Base-by-base conservation (phyloP, 2,113 vertebrate genomes). In the Vombatus ursinus region DNA sequence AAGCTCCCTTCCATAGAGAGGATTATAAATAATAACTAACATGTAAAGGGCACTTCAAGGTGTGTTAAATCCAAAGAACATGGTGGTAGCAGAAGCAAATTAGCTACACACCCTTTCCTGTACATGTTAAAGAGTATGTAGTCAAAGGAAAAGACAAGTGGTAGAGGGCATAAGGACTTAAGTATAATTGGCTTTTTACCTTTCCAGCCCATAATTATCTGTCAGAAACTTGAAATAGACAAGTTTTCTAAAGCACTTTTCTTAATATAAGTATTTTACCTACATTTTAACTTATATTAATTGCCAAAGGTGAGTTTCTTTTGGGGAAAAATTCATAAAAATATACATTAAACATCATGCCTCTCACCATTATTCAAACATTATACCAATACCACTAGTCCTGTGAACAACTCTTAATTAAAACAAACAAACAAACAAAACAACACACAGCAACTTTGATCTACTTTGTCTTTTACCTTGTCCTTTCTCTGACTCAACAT, bases 401-500 rank as follows among this genome's bases (percentile, higher is more conserved):
- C 44, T 77, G 61, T 84, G 68, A 84, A 23, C 26, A 91, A 31
- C 28, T 44, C 93, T 90, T 90, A 44, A 93, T 93, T 50, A 92
- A 91, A 95, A n/a, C n/a, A n/a, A n/a, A n/a, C n/a, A n/a, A 52
- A 5, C 6, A 44, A n/a, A 77, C 37, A 12, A 16, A 68, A 77
- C 3, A 12, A 84, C 44, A 84, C 6, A 84, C 7, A 44, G 52
- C 19, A 44, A 77, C 26, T 95, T 52, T 89, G 22, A 91, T 90
- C 28, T 96, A 92, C 44, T 96, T 94, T 61, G 37, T 28, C 7
- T 31, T 84, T 95, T 94, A 53, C 54, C 93, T 93, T 91, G 95
- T 89, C 68, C 51, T 84, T 52, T 47, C 48, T 95, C n/a, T 90
- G 93, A 68, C 57, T 90, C 93, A 94, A 44, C 2, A 44, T n/a